Evolutionary conservation across 2,888 invertebrate species (phyloP), one percentile per base, ranked within the genome.

Genomic region (Brachyopa scutellaris): DNA sequence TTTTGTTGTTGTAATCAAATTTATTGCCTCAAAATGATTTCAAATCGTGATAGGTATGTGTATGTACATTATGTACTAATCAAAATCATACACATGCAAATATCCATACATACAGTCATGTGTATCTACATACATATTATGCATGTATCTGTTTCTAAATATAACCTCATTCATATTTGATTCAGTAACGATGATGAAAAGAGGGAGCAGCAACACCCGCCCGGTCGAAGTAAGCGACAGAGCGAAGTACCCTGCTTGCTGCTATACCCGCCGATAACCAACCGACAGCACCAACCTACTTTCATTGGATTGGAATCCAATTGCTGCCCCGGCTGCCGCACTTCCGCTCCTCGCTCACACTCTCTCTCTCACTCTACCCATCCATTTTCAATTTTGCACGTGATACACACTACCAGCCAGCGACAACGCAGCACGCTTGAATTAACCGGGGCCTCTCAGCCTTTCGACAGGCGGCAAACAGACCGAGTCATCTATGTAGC

Each of bases 401-500:
- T 67, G 76, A 76, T 61, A 76, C 59, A 59, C 59, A 47, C 53
- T 53, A 64, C 6, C 36, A 61, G 17, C 9, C 59, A 70, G 40
- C 61, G 51, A 70, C 64, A 53, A 61, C 66, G 61, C 33, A 61
- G 47, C 72, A 72, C 19, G 61, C 66, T 59, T 17, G 77, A 82
- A 82, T 82, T 82, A 77, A 82, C 66, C 82, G 82, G 82, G 82
- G 82, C 82, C 80, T 82, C n/a, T 26, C 69, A 70, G 76, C 59
- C 59, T 66, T 72, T 82, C 55, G 17, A 42, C 21, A 36, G 49
- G 26, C 53, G 36, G 73, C 79, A 74, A 67, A 69, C 64, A 69
- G 69, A 62, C 51, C 29, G 59, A 64, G 49, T 47, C 33, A 53
- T 77, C 59, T 42, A 78, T n/a, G n/a, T n/a, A n/a, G 51, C 62